A percentile compares a stretch with the other conserved stretches of the same genome.
These are phyloP conservation scores for Dysmachus trigonus DNA, from an alignment of 2,888 invertebrate genomes.

Conservation along the genomic window DNA sequence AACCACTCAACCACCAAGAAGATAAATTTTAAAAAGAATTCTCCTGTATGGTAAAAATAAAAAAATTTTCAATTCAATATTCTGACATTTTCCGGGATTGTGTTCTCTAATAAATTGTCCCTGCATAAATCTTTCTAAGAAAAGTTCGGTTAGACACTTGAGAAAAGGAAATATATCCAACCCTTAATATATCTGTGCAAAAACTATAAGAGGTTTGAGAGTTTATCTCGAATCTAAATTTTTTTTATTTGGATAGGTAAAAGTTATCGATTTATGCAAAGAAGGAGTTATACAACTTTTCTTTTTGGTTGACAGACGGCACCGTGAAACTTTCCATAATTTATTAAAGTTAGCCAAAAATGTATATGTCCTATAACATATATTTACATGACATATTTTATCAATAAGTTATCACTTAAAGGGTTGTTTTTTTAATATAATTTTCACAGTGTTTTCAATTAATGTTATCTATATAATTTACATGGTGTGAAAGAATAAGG, in stretches of 20 bases:
- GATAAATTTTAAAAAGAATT: not conserved
- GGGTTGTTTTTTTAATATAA: not conserved
- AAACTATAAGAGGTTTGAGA: not conserved
- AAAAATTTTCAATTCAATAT: too few relatives aligned
- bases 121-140: not conserved
- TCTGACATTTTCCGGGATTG: not conserved
- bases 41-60: too few relatives aligned
- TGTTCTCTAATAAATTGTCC: not conserved
- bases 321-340: not conserved
- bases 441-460: not conserved
- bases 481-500: not conserved
- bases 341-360: not conserved
- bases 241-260: not conserved
- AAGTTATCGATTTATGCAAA: not conserved
- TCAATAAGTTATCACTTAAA: not conserved
- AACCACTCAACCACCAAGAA: too few relatives aligned
- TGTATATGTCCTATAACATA: not conserved
- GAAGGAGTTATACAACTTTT: not conserved
- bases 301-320: not conserved
- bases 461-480: not conserved
- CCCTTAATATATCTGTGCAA: too few relatives aligned
- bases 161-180: not conserved
- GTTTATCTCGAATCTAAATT: not conserved
- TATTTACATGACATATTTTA: not conserved
- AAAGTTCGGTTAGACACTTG: not conserved